Evolutionary conservation across 1,140 invertebrate genomes (phyloP), one percentile per base, ranked within the genome.

Genomic region (Papilio helenus): DNA sequence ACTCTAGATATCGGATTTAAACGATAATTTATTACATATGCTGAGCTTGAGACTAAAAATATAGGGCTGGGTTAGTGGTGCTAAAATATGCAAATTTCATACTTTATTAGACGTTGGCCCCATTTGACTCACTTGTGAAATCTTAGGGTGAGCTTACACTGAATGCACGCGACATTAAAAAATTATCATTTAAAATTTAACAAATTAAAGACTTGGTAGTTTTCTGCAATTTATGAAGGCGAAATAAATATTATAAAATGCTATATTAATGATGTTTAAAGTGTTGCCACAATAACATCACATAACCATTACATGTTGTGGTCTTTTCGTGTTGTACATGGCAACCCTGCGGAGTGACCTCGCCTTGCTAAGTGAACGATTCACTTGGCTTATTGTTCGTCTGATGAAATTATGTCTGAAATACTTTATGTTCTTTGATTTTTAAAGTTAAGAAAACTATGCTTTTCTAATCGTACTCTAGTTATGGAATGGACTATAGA

Each of bases 71-170:
- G 61, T 68, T 68, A 68, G 61, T 68, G 61, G 61, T 10, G 29
- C 61, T 68, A 29, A 68, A 68, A 68, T 68, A 68, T 68, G 61
- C 23, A 68, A 68, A 68, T 68, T 16, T 68, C 61, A 34, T 68
- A 68, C 61, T 68, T 68, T 68, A 68, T 68, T 68, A 68, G 61
- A 68, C 61, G 61, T 68, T 34, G 61, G 61, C 61, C 61, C 61
- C 61, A 68, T 68, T 68, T 68, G 61, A 16, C 26, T 68, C 61
- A 68, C 61, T 68, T 68, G 61, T 68, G 61, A 68, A 68, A 68
- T 68, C 61, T 68, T 68, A 68, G 61, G 26, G 61, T 29, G 26
- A 9, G 61, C 14, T 68, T 68, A 16, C 23, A 68, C 26, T 68
- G 61, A 68, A 34, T 68, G 23, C 23, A 68, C 0, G 7, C 26